Conservation (phyloP, 2,888 invertebrate genomes). For the Drosophila conformis region DNA sequence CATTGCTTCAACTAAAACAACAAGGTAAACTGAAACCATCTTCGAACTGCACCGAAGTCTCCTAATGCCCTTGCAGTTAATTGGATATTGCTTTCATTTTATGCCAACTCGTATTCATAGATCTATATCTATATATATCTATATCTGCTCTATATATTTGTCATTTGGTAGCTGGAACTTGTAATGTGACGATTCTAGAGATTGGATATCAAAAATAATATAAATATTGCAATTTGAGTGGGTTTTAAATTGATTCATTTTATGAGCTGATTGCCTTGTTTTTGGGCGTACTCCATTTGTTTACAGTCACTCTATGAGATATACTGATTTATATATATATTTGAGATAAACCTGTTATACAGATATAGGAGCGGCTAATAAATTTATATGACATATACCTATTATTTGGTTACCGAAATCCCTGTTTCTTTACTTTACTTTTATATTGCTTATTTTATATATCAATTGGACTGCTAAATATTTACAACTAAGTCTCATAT, state of each 20-base stretch:
- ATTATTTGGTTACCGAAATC: not conserved
- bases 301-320: not conserved
- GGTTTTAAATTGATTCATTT: not conserved
- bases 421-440: too few species aligned
- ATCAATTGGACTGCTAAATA: not conserved
- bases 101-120: not conserved
- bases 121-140: not conserved
- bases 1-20: conserved; percentile 40
- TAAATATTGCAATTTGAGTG: not conserved
- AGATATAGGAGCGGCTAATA: not conserved
- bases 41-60: conserved; percentile 40
- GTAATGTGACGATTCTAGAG: not conserved
- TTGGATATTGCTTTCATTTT: conserved; percentile 2
- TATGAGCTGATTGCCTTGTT: not conserved
- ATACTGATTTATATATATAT: too few species aligned
- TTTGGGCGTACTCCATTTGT: not conserved
- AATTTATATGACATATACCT: not conserved
- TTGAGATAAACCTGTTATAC: too few species aligned
- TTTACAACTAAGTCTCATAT: not conserved
- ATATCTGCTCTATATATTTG: not conserved
- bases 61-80: conserved; percentile 31
- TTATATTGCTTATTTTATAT: not conserved
- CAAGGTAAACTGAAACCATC: conserved; percentile 49
- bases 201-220: not conserved
- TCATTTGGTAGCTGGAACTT: not conserved